These are phyloP conservation scores for Maconellicoccus hirsutus DNA, from an alignment of 1,140 invertebrate genomes.

Conservation along the genomic window DNA sequence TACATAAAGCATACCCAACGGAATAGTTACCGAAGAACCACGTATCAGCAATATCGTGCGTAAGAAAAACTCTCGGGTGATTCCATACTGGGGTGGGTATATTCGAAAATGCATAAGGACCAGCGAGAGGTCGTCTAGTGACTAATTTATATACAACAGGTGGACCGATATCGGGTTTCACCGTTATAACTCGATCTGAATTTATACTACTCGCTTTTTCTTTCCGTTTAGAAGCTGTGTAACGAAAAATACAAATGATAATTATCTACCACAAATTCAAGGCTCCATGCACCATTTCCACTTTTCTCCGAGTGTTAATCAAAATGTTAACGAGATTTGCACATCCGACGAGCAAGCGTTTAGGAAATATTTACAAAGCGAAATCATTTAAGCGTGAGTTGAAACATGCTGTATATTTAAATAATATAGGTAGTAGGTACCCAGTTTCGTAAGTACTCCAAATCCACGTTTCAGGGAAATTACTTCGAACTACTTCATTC, in stretches of 20 bases:
- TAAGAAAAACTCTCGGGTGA: constrained; percentile 64
- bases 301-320: no score
- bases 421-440: constrained; percentile 33
- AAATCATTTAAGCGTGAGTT: no score
- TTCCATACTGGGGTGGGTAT: constrained; percentile 67
- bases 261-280: neutral
- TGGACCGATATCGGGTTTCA: constrained; percentile 46
- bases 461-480: constrained; percentile 54
- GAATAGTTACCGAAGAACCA: constrained; percentile 77
- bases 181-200: constrained; percentile 31
- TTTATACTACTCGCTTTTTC: constrained; percentile 5
- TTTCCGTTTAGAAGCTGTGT: constrained; percentile 22
- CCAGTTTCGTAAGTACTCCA: constrained; percentile 46
- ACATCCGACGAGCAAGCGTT: no score
- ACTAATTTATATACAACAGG: constrained; percentile 42
- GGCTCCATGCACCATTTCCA: no score
- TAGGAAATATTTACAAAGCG: no score
- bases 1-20: constrained; percentile 45
- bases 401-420: no score
- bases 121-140: constrained; percentile 66
- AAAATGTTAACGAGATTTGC: no score
- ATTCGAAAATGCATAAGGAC: constrained; percentile 80
- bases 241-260: constrained; percentile 16
- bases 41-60: constrained; percentile 56
- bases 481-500: constrained; percentile 40